Conservation (phyloP, 2,113 vertebrate species). For the Hypanus sabinus region DNA sequence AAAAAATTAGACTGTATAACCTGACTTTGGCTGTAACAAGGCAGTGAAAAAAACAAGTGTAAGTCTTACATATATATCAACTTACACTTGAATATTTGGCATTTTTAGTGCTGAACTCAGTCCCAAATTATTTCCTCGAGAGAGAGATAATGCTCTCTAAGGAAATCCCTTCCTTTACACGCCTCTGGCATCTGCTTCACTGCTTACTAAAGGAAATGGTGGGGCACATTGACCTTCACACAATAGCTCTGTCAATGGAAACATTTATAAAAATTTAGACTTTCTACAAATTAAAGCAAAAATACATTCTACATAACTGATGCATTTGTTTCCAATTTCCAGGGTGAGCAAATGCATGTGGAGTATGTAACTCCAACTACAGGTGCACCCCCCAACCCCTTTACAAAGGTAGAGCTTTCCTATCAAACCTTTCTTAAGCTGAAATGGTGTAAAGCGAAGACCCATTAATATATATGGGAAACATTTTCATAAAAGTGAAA, state of each 20-base stretch:
- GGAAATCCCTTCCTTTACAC: background rate
- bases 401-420: too few species aligned
- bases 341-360: background rate
- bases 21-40: background rate
- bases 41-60: background rate
- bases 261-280: conserved; percentile 26
- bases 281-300: conserved; percentile 16
- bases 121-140: background rate
- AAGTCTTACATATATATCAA: background rate
- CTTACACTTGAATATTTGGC: background rate
- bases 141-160: background rate
- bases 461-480: too few species aligned
- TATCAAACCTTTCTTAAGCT: too few species aligned
- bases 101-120: background rate
- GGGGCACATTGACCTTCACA: background rate
- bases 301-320: background rate
- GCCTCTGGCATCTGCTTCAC: background rate
- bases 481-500: too few species aligned
- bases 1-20: too few species aligned
- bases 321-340: background rate
- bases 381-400: too few species aligned
- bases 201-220: background rate
- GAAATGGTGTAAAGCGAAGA: too few species aligned
- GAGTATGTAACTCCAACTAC: background rate
- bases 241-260: conserved; percentile 4